A percentile compares a stretch with the other conserved stretches of the same genome.
Conservation (phyloP, 1,140 invertebrate genomes). For the Arctopsyche grandis region DNA sequence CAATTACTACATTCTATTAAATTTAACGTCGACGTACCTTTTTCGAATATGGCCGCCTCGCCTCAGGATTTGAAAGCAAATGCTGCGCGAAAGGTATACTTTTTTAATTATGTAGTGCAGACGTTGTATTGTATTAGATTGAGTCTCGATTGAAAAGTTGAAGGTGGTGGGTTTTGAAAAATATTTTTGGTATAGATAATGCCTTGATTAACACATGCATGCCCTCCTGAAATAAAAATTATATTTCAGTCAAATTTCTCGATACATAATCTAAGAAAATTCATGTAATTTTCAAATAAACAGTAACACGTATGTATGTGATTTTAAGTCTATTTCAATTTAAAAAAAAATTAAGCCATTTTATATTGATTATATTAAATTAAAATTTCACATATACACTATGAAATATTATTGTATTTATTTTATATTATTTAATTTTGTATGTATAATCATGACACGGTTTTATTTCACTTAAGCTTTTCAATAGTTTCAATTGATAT, state of each 20-base stretch:
- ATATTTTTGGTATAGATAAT: slow-evolving; percentile 6
- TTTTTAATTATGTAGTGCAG: neutral
- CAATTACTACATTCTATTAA: slow-evolving; percentile 91
- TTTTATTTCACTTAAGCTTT: too few species aligned
- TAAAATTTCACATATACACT: too few species aligned
- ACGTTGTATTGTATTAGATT: neutral
- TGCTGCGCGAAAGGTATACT: slow-evolving; percentile 72
- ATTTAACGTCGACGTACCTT: slow-evolving; percentile 92
- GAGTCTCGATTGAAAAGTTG: neutral
- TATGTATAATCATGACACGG: too few species aligned
- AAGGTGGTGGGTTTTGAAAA: slow-evolving; percentile 4
- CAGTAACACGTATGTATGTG: too few species aligned
- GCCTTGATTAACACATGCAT: slow-evolving; percentile 20
- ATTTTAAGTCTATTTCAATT: too few species aligned
- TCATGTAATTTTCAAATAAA: too few species aligned
- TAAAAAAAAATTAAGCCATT: too few species aligned
- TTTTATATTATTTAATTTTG: too few species aligned
- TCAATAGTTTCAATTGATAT: too few species aligned
- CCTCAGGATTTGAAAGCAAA: slow-evolving; percentile 71
- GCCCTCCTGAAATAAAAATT: neutral
- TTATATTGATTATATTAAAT: too few species aligned
- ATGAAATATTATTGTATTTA: too few species aligned
- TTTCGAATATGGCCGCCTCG: slow-evolving; percentile 86
- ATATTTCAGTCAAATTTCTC: neutral
- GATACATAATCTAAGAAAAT: too few species aligned